A percentile compares a stretch with the other conserved stretches of the same genome.
These are phyloP conservation scores for Gallinago solitaria DNA, from an alignment of 2,797 vertebrate species.

Conservation along the genomic window DNA sequence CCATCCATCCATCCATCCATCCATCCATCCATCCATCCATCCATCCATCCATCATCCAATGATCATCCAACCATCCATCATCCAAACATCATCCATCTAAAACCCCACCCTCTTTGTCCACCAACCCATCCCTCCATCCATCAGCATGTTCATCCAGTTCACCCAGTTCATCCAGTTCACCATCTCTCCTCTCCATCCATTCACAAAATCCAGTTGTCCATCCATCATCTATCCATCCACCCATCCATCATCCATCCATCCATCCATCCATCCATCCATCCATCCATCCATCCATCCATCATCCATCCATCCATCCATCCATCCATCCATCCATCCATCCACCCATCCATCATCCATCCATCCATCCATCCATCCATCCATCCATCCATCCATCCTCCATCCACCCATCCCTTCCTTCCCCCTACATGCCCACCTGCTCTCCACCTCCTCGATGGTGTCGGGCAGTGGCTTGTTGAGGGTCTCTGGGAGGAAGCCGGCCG, in stretches of 20 bases:
- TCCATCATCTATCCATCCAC: too few species aligned
- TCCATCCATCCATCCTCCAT: background rate
- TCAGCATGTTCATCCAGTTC: too few species aligned
- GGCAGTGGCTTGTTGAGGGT: slow-evolving; percentile 85
- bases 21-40: background rate
- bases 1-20: too few species aligned
- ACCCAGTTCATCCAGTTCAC: too few species aligned
- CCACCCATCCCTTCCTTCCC: fast-evolving
- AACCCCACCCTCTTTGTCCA: too few species aligned
- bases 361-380: too few species aligned
- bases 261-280: background rate
- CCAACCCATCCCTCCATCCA: too few species aligned
- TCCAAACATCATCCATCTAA: too few species aligned
- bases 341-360: background rate
- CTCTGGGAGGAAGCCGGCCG: slow-evolving; percentile 84
- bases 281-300: background rate
- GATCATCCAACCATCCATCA: too few species aligned
- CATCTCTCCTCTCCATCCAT: too few species aligned
- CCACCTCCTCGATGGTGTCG: slow-evolving; percentile 88
- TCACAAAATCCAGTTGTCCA: too few species aligned
- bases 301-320: background rate
- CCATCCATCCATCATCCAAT: too few species aligned
- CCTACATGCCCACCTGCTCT: slow-evolving; percentile 65
- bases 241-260: background rate
- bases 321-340: background rate